phyloP scores from a whole-genome alignment of 2,797 vertebrate genomes.

The Yasuhikotakia modesta region DNA sequence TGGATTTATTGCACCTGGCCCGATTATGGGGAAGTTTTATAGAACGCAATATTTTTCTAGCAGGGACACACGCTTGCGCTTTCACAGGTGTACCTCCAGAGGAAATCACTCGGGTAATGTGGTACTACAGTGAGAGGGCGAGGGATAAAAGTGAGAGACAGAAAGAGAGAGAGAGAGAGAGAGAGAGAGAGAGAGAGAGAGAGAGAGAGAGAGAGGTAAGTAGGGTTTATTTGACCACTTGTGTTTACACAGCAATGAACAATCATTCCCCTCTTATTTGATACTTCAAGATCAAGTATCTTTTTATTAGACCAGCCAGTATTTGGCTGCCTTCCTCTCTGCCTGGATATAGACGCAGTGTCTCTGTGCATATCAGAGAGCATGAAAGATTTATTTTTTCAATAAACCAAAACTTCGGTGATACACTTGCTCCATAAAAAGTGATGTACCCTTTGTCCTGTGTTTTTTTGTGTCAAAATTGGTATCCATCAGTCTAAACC shows the following conservation, averaged over 20 bases:
- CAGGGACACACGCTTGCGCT: constrained; percentile 29
- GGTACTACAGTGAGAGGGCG: constrained; percentile 45
- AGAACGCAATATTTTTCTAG: constrained; percentile 66
- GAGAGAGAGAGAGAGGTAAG: no score
- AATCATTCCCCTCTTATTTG: constrained; percentile 59
- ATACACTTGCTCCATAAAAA: constrained; percentile 55
- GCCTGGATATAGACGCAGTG: not conserved
- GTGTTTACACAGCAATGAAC: constrained; percentile 65
- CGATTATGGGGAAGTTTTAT: constrained; percentile 74
- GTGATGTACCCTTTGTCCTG: constrained; percentile 22
- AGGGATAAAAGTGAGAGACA: constrained; percentile 37
- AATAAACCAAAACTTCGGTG: constrained; percentile 51
- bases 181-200: not conserved
- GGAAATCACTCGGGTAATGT: constrained; percentile 66
- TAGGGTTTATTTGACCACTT: constrained; percentile 61
- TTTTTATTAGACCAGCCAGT: constrained; percentile 49
- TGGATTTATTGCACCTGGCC: constrained; percentile 70
- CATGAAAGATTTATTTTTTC: constrained; percentile 56
- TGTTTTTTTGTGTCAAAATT: constrained; percentile 3
- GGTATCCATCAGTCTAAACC: not conserved
- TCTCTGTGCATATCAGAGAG: constrained; percentile 8
- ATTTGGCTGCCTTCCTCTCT: constrained; percentile 50
- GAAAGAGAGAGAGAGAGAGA: constrained; percentile 25
- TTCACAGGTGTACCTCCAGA: constrained; percentile 52
- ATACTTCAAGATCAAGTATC: constrained; percentile 52